Conservation (phyloP, 2,113 vertebrate species). For the Phyllopteryx taeniolatus region DNA sequence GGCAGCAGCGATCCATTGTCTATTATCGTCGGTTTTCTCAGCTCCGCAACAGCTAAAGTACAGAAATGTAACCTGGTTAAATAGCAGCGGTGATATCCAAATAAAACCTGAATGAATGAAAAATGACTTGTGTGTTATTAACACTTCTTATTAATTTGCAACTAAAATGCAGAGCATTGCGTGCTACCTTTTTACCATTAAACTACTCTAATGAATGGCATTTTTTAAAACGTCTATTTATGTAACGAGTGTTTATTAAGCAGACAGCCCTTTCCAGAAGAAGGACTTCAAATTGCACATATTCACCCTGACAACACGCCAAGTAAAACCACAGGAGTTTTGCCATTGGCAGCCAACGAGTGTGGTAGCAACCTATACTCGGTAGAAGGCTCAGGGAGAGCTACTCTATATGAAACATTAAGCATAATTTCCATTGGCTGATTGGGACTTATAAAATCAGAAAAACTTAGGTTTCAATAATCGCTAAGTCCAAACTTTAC, state of each 20-base stretch:
- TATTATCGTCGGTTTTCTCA: no score
- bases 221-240: neutral
- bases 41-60: no score
- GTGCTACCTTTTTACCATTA: conserved; percentile 1
- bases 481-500: neutral
- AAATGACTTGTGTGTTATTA: neutral
- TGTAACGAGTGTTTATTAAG: conserved; percentile 24
- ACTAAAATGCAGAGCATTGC: neutral
- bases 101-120: neutral
- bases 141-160: neutral
- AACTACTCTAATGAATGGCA: neutral
- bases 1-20: neutral
- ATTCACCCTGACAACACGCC: conserved; percentile 44
- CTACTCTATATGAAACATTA: conserved; percentile 1
- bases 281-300: conserved; percentile 33
- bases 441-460: neutral
- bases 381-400: conserved; percentile 12
- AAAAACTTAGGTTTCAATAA: neutral
- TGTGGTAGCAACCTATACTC: conserved; percentile 32
- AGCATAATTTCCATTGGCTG: neutral
- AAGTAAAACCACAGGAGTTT: conserved; percentile 38
- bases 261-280: conserved; percentile 13
- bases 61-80: neutral
- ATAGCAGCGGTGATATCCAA: neutral
- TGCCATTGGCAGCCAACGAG: conserved; percentile 36